Conservation (phyloP, 2,797 vertebrate genomes). For the Karalla daura region DNA sequence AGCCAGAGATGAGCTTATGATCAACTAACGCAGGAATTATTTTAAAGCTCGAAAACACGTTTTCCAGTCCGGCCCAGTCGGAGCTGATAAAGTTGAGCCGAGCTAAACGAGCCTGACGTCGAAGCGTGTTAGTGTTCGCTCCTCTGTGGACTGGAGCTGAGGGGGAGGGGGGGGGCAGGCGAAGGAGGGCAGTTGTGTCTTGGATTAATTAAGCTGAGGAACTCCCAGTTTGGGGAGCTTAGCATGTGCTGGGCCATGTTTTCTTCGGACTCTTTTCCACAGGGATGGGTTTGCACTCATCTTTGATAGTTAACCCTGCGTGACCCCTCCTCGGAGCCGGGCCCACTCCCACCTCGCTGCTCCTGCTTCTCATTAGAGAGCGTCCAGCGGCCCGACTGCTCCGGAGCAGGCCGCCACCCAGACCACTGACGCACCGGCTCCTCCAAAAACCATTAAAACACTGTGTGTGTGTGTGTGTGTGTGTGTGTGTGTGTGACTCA, state of each 20-base stretch:
- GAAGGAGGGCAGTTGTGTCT: conserved; percentile 71
- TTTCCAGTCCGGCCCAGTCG: conserved; percentile 23
- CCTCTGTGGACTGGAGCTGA: conserved; percentile 50
- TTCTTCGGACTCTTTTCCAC: conserved; percentile 84
- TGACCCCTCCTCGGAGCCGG: conserved; percentile 79
- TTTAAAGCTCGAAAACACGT: conserved; percentile 24
- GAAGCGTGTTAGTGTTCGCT: conserved; percentile 58
- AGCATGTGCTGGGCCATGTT: conserved; percentile 83
- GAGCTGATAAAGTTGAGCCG: conserved; percentile 6
- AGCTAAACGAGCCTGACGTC: conserved; percentile 42
- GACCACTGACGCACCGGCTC: conserved; percentile 41
- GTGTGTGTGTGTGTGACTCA: too few species aligned
- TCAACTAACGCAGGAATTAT: conserved; percentile 8
- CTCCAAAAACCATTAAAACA: conserved; percentile 23
- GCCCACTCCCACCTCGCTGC: conserved; percentile 79
- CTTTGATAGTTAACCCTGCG: conserved; percentile 87
- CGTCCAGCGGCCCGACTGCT: conserved; percentile 68
- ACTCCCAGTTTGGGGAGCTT: conserved; percentile 85
- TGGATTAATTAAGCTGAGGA: conserved; percentile 86
- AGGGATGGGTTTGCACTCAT: conserved; percentile 88
- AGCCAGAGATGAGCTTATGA: conserved; percentile 17
- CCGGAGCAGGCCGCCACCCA: conserved; percentile 65
- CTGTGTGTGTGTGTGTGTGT: conserved; percentile 3
- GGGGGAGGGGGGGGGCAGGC: conserved; percentile 39
- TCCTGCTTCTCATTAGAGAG: conserved; percentile 87